Conservation (phyloP, 2,113 vertebrate species). For the Tyto alba region DNA sequence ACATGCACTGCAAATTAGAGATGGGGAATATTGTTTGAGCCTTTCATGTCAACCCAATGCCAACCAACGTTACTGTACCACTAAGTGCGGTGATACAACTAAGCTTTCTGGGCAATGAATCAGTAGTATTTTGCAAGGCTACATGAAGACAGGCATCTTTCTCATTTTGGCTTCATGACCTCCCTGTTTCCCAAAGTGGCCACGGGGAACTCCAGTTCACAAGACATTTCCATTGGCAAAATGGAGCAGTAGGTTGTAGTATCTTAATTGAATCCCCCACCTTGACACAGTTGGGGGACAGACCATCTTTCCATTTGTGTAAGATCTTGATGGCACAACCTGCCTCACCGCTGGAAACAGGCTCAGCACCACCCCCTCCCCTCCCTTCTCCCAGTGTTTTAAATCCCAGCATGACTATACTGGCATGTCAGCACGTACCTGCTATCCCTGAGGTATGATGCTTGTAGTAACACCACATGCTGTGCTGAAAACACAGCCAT, state of each 20-base stretch:
- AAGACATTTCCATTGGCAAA: neutral
- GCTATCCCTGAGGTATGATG: neutral
- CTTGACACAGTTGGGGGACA: neutral
- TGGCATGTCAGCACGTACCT: rapidly evolving
- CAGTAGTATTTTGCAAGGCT: neutral
- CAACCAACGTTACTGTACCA: neutral
- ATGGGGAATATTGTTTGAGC: neutral
- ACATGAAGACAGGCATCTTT: neutral
- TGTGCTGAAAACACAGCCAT: neutral
- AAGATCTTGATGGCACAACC: rapidly evolving
- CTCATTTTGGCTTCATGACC: neutral
- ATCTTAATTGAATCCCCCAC: neutral
- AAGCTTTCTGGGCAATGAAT: neutral
- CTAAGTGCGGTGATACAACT: neutral
- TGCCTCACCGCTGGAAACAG: neutral
- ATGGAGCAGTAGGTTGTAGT: neutral
- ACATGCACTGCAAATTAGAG: neutral
- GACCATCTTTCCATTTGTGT: neutral
- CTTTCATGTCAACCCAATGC: neutral
- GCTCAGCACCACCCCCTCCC: neutral
- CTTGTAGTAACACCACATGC: neutral
- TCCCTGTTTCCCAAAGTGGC: neutral
- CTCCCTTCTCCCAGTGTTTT: neutral
- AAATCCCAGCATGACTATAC: neutral
- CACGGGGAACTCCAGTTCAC: neutral